Base-by-base conservation (phyloP, 2,888 invertebrate species). In the Baccha elongata region DNA sequence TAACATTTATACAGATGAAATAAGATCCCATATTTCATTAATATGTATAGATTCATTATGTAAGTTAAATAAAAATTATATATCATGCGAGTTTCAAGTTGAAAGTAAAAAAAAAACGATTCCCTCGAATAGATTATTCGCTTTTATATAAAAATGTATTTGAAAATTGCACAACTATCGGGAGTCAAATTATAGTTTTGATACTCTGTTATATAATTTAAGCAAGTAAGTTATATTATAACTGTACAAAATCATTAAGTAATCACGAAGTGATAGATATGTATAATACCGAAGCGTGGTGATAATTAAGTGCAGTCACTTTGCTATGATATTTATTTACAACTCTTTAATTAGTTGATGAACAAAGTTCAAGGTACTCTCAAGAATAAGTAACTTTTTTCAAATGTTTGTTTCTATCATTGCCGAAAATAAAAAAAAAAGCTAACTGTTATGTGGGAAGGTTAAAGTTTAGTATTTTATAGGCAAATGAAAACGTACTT, bases 351-450 rank as follows among this genome's bases (percentile, higher is more conserved):
- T 46, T 44, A 42, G 55, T 13, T 58, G 23, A 40, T 44, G 74
- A 67, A 15, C 67, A 74, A 74, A 74, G 74, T 74, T 74, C 65
- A 74, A 74, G 37, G 37, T 13, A 40, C 8, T 40, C n/a, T 40
- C n/a, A 13, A 3, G 8, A 13, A 40, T n/a, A 5, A 40, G 13
- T 13, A 13, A 5, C 4, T 40, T 40, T 40, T 40, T n/a, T n/a
- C n/a, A n/a, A n/a, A n/a, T 40, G 13, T 32, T 32, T 4, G 5
- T 7, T 32, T 3, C n/a, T n/a, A n/a, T n/a, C n/a, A n/a, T n/a
- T n/a, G n/a, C n/a, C n/a, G n/a, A n/a, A n/a, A n/a, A n/a, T n/a
- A n/a, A n/a, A n/a, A n/a, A n/a, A n/a, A n/a, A n/a, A n/a, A n/a
- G n/a, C n/a, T n/a, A n/a, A n/a, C n/a, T n/a, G n/a, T n/a, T n/a